Base-by-base conservation (phyloP, 2,113 vertebrate genomes). In the Larimichthys polyactis region DNA sequence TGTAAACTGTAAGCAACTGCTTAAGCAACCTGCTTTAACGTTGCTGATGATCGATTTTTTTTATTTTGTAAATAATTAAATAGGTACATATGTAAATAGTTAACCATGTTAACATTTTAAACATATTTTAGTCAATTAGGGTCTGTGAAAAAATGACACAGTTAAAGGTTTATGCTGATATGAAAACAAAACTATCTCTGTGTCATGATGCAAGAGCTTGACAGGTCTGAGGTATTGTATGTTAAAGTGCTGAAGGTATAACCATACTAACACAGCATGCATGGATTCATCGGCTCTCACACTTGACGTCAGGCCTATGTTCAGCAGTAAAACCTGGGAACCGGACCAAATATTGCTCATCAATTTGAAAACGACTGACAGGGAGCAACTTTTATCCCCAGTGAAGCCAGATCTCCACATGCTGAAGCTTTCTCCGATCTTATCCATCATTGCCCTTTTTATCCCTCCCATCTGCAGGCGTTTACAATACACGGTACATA, bases 391-490 rank as follows among this genome's bases (percentile, higher is more conserved):
- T 88, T 85, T 55, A 90, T 91, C 84, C 76, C 70, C 60, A 52
- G 71, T 78, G 81, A 91, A 84, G 83, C 63, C 81, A 89, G 66
- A 71, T 65, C 71, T 74, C 57, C 63, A 22, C 60, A 69, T 62
- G 67, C 71, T 75, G 78, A 65, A 82, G 85, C 85, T 79, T 87
- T 83, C 49, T 48, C 20, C 66, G 57, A 24, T 76, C 70, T 81
- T 83, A 75, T 89, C 88, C 87, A 84, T 86, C 67, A 88, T 79
- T 87, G 78, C 77, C 79, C 67, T 82, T 36, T 90, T 89, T 74
- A 90, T 65, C 81, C 77, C 68, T 75, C 57, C 81, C 84, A 84
- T 91, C 83, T 84, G 86, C 72, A 75, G 67, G 9, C 3, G 2
- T 69, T 77, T 71, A 63, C 11, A 12, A 59, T 27, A 48, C 43